Evolutionary conservation across 2,113 vertebrate genomes (phyloP).

Genomic region (Bettongia penicillata): DNA sequence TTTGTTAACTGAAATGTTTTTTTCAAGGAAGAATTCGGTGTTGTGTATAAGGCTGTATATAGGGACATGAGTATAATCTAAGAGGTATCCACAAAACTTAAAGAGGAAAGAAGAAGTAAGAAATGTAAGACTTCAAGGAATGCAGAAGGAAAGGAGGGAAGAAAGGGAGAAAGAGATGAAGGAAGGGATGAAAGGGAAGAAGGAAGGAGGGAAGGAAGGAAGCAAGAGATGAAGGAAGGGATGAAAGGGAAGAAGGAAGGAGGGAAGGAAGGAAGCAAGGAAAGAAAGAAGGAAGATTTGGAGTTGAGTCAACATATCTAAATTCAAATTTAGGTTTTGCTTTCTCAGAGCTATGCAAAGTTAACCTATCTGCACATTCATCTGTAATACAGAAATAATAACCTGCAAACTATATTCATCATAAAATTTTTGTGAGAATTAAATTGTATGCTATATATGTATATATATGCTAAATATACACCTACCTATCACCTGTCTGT

Average conservation of each 20-base stretch:
- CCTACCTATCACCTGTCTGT: background rate
- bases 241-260: too few species aligned
- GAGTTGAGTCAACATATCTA: background rate
- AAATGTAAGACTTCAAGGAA: too few species aligned
- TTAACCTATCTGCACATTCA: background rate
- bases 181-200: too few species aligned
- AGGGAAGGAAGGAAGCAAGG: too few species aligned
- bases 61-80: background rate
- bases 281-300: background rate
- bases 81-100: background rate
- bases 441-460: background rate
- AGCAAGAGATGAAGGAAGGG: too few species aligned
- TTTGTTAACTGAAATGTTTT: background rate
- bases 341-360: background rate
- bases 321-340: background rate
- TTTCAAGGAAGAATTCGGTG: background rate
- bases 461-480: too few species aligned
- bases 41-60: background rate
- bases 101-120: background rate
- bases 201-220: too few species aligned
- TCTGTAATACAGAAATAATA: background rate
- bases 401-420: background rate
- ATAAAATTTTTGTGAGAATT: background rate
- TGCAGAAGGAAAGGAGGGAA: too few species aligned
- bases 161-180: too few species aligned